Conservation (phyloP, 2,797 vertebrate species). For the Poecilia picta region DNA sequence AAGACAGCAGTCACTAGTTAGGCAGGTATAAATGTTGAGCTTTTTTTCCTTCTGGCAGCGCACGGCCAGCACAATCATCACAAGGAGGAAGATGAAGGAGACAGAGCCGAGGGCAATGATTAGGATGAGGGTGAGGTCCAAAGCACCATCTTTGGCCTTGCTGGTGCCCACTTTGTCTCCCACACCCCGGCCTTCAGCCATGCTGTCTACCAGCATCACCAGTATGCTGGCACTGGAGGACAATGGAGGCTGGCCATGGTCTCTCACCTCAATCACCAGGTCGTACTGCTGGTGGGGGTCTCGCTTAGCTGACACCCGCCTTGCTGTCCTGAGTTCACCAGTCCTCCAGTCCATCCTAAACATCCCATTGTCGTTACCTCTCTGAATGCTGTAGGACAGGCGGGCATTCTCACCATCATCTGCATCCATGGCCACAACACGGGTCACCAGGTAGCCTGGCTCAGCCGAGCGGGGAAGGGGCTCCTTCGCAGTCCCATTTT, state of each 20-base stretch:
- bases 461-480: slow-evolving; percentile 91
- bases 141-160: slow-evolving; percentile 84
- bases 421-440: slow-evolving; percentile 91
- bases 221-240: slow-evolving; percentile 91
- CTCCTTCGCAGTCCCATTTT: slow-evolving; percentile 92
- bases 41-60: slow-evolving; percentile 98
- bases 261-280: slow-evolving; percentile 92
- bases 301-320: slow-evolving; percentile 87
- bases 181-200: slow-evolving; percentile 77
- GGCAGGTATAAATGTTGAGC: slow-evolving; percentile 92
- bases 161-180: slow-evolving; percentile 76
- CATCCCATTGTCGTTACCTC: slow-evolving; percentile 94
- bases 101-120: slow-evolving; percentile 95
- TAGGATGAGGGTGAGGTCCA: slow-evolving; percentile 95
- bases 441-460: slow-evolving; percentile 92
- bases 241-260: slow-evolving; percentile 95
- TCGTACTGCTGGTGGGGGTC: slow-evolving; percentile 92
- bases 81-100: slow-evolving; percentile 95
- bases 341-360: slow-evolving; percentile 98
- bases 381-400: slow-evolving; percentile 92
- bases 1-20: slow-evolving; percentile 90
- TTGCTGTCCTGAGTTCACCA: slow-evolving; percentile 90
- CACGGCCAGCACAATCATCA: slow-evolving; percentile 97
- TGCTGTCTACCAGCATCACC: slow-evolving; percentile 89
- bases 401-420: slow-evolving; percentile 95